Evolutionary conservation across 2,113 vertebrate genomes (phyloP), one percentile per base, ranked within the genome.

Genomic region (Cyanoderma ruficeps): DNA sequence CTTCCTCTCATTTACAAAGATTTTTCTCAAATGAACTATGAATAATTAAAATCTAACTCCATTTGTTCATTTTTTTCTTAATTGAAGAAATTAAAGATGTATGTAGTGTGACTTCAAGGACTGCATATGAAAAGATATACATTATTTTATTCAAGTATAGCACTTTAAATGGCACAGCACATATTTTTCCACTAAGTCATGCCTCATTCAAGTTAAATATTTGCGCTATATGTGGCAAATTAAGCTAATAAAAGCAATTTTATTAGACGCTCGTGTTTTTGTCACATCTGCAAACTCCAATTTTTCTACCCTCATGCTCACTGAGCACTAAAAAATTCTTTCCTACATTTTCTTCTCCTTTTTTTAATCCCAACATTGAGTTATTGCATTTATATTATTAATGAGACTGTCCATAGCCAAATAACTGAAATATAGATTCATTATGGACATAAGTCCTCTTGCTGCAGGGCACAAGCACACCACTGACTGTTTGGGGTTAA

Each of bases 1-100:
- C 74, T 97, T 98, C 91, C 93, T 97, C 96, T 95, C 95, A 96
- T 98, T 98, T 98, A 97, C 97, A 97, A 98, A 98, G 97, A 98
- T 97, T 98, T 98, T 97, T 97, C 97, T 97, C 96, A 98, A 98
- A 97, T 98, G 97, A 98, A 97, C 96, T 97, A 98, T 98, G 96
- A 98, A 98, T 98, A 98, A 98, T 98, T 98, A 98, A 98, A 98
- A 96, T 91, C 89, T 95, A 88, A 94, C 97, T 98, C 96, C 97
- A 97, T 98, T 98, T 97, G 93, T 97, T 97, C 97, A 97, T 96
- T 96, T 97, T 97, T 98, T 97, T 97, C 94, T 98, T 98, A 98
- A 98, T 97, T 97, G 98, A 98, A 98, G 97, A 98, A 98, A 98
- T 98, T 98, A 98, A 98, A 98, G 98, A 98, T 98, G 98, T 96